Evolutionary conservation across 2,797 vertebrate species (phyloP), one percentile per base, ranked within the genome.

Genomic region (Phrynocephalus vlangalii): DNA sequence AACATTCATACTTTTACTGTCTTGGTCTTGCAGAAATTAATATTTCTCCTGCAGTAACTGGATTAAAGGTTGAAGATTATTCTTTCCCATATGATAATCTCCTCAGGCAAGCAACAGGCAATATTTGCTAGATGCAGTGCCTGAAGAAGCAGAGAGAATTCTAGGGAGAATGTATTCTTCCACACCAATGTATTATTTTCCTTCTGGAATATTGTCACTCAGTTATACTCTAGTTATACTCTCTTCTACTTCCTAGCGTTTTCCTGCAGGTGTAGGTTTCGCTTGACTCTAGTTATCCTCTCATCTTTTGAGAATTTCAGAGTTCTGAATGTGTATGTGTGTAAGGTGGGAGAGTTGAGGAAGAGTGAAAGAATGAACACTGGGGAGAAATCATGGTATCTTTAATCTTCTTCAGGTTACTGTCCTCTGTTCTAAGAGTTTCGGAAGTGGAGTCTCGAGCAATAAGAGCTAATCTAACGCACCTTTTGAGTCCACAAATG

Each of bases 361-460:
- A 52, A 52, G 28, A 22, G 63, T 16, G 22, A 52, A n/a, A 28
- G n/a, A 60, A 44, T 6, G 38, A 79, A 90, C 77, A 1, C 9
- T 0, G 0, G 56, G 8, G 28, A 79, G 15, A 92, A 11, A 24
- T 76, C 48, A 80, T 85, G 1, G 8, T 91, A 2, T 0, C 48
- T 95, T 70, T 95, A 67, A 93, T 96, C 95, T 93, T 89, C 90
- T 76, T 5, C 96, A 99, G 99, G 97, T 96, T 99, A 89, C 96
- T 99, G 91, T 99, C 99, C 68, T 98, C 98, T 0, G 97, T 99
- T 93, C 94, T 99, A 91, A 97, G 99, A 96, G 98, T 98, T 18
- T 99, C 99, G 38, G 99, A 99, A 96, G 99, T 99, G 75, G 99
- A 99, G 95, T 99, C 98, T 90, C 97, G 98, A 93, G 99, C 99